Conservation (phyloP, 2,888 invertebrate genomes). For the Galeruca laticollis region DNA sequence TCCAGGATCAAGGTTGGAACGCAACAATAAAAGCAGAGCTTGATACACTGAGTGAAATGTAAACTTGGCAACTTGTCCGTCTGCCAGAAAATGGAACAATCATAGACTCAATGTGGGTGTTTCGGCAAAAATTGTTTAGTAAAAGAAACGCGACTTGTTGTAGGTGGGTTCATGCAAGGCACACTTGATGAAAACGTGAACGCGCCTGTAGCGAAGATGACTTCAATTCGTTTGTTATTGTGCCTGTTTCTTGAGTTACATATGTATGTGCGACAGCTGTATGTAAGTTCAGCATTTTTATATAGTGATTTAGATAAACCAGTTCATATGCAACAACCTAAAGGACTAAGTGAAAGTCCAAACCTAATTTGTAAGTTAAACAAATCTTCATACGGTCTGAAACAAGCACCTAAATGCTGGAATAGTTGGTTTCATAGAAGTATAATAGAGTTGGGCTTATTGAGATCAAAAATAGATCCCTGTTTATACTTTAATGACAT, state of each 20-base stretch:
- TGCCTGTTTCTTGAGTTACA: slow-evolving; percentile 33
- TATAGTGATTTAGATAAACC: not conserved
- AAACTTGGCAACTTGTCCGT: slow-evolving; percentile 39
- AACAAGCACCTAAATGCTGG: not conserved
- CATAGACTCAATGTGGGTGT: slow-evolving; percentile 43
- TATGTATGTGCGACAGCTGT: slow-evolving; percentile 10
- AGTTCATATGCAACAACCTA: slow-evolving; percentile 11
- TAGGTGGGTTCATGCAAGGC: slow-evolving; percentile 41
- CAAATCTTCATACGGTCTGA: slow-evolving; percentile 19
- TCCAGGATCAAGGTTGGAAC: slow-evolving; percentile 37
- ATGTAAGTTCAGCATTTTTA: too few species aligned
- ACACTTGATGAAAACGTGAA: slow-evolving; percentile 30
- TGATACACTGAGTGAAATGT: slow-evolving; percentile 25
- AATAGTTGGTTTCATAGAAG: too few species aligned
- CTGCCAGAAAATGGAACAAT: slow-evolving; percentile 33
- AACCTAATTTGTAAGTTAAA: slow-evolving; percentile 18
- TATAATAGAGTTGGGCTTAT: too few species aligned
- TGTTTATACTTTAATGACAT: slow-evolving; percentile 2
- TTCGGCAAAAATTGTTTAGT: slow-evolving; percentile 36
- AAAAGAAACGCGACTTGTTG: slow-evolving; percentile 40
- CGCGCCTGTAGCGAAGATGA: slow-evolving; percentile 44
- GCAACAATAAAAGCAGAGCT: slow-evolving; percentile 39
- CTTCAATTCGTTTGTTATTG: slow-evolving; percentile 38
- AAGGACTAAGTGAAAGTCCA: slow-evolving; percentile 16
- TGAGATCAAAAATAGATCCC: too few species aligned